Evolutionary conservation across 2,888 invertebrate species (phyloP).

Genomic region (Endotricha flammealis): DNA sequence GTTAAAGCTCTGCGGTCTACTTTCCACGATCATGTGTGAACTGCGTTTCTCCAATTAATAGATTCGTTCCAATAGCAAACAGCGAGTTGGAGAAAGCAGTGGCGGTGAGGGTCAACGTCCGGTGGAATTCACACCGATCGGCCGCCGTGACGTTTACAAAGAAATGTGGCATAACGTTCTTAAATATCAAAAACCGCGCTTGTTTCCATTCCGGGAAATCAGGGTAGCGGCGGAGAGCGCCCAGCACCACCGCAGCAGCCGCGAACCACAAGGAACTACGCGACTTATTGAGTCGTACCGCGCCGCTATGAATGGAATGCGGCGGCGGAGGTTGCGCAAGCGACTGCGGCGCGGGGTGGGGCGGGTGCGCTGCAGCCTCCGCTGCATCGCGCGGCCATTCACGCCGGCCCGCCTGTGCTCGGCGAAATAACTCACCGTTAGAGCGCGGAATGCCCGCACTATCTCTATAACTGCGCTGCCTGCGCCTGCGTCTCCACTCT

Average conservation of each 20-base stretch:
- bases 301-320: conserved; percentile 75
- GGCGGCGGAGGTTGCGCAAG: conserved; percentile 72
- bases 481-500: conserved; percentile 29
- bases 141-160: conserved; percentile 69
- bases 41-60: conserved; percentile 78
- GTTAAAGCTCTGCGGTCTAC: conserved; percentile 59
- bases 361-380: conserved; percentile 55
- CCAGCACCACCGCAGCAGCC: too few relatives aligned
- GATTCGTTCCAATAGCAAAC: conserved; percentile 78
- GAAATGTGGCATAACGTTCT: conserved; percentile 73
- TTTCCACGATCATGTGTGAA: conserved; percentile 77
- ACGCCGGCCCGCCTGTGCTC: conserved; percentile 58
- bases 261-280: conserved; percentile 1
- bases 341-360: conserved; percentile 36
- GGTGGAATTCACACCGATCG: conserved; percentile 66
- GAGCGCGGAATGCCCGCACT: conserved; percentile 69
- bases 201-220: conserved; percentile 55
- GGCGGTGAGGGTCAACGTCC: conserved; percentile 69
- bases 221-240: conserved; percentile 28
- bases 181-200: conserved; percentile 66
- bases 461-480: conserved; percentile 51
- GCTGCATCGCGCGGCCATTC: conserved; percentile 73
- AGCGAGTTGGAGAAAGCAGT: conserved; percentile 71
- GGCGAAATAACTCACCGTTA: conserved; percentile 76
- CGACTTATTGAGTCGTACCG: conserved; percentile 39